Evolutionary conservation across 92 coral and sea anemone species (phyloP), one percentile per base, ranked within the genome.

Genomic region (Palythoa caribaeorum): DNA sequence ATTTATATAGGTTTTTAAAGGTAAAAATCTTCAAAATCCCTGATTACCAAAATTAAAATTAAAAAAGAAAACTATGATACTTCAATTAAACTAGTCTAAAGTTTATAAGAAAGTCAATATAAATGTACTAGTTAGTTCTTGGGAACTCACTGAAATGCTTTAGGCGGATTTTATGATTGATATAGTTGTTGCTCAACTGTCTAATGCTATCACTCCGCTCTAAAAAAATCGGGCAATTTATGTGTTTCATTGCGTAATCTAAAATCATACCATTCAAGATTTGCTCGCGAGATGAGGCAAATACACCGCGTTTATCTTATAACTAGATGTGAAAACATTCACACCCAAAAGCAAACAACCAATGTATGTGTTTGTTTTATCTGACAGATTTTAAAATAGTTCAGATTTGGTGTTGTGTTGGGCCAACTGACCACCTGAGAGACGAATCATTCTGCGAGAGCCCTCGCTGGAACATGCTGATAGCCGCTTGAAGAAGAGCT

Each of bases 281-380:
- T 36, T 16, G 21, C 28, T 78, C 68, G 7, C 70, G 20, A 5
- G 20, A 4, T 40, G 20, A 2, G 20, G 37, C 54, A 20, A 38
- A 48, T 75, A 20, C 15, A 20, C 15, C 6, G 60, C 44, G 9
- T 44, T 75, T 59, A 48, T 9, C 55, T 9, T 57, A 57, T 60
- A 59, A 38, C 39, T 60, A 79, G 84, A 19, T 40, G 15, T 47
- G 55, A 81, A 81, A 69, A 81, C 74, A 66, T 65, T 28, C 60
- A 47, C 74, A 48, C 74, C 57, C 21, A 13, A 19, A 48, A 14
- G 36, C 62, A 50, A 66, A 81, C 47, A 81, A 66, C 19, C 75
- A 17, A 5, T 13, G 71, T 28, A 48, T 66, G 36, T 81, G 86
- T 81, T 81, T 79, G 84, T 79, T 79, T 81, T 63, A 76, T 81